phyloP scores from a whole-genome alignment of 2,797 vertebrate species.

The Anguilla megastoma region DNA sequence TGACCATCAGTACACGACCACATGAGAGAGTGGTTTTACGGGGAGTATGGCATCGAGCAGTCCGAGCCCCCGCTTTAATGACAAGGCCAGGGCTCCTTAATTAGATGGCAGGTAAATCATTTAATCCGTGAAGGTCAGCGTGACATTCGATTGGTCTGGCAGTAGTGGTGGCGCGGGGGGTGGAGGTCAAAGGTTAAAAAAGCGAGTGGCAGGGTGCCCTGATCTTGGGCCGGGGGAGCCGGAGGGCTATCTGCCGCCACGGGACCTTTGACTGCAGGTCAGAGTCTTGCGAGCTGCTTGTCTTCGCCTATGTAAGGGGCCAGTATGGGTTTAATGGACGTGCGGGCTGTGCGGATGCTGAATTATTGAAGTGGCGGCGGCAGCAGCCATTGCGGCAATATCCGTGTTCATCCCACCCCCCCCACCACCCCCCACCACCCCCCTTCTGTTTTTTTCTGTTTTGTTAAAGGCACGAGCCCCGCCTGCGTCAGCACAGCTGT shows the following conservation, averaged over 20 bases:
- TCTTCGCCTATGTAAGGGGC: neutral
- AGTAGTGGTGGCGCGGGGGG: neutral
- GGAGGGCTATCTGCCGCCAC: neutral
- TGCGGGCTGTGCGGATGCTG: neutral
- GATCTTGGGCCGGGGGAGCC: neutral
- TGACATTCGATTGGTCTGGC: neutral
- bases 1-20: neutral
- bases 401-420: neutral
- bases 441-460: neutral
- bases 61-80: neutral
- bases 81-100: neutral
- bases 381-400: neutral
- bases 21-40: neutral
- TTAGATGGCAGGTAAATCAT: neutral
- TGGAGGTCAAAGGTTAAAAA: neutral
- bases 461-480: neutral
- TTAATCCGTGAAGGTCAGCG: neutral
- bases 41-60: neutral
- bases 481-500: neutral
- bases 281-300: neutral
- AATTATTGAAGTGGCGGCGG: slow-evolving; percentile 3
- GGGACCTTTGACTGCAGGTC: neutral
- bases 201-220: neutral
- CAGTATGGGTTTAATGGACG: neutral
- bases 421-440: neutral